Conservation (phyloP, 35 echinoderm and acorn worm genomes). For the Acanthaster planci region DNA sequence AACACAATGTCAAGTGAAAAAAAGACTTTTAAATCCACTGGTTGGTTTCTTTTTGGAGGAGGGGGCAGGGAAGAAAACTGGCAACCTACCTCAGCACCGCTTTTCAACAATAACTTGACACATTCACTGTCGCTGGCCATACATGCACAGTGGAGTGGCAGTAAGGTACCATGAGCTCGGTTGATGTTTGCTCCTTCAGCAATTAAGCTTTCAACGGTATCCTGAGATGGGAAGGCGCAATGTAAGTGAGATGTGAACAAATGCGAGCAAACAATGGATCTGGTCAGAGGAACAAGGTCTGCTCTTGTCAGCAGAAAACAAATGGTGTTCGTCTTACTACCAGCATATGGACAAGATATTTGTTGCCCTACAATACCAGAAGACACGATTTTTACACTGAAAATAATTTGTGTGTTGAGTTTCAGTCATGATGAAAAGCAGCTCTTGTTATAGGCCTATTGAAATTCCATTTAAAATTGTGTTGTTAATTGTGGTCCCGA, state of each 20-base stretch:
- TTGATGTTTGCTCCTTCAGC: conserved; percentile 88
- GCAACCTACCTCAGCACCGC: conserved; percentile 75
- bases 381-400: too few species aligned
- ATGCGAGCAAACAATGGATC: not conserved
- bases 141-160: conserved; percentile 96
- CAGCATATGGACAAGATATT: too few species aligned
- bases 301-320: too few species aligned
- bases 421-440: too few species aligned
- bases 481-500: too few species aligned
- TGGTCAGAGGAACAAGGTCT: too few species aligned
- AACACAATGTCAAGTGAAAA: not conserved
- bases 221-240: not conserved
- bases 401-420: too few species aligned
- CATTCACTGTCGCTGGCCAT: conserved; percentile 63
- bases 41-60: not conserved
- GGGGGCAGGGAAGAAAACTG: not conserved
- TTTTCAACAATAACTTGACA: conserved; percentile 70
- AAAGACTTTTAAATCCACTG: too few species aligned
- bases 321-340: too few species aligned
- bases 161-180: conserved; percentile 68
- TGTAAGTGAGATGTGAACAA: not conserved
- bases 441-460: too few species aligned
- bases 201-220: conserved; percentile 47
- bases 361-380: too few species aligned
- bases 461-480: too few species aligned